Evolutionary conservation across 2,888 invertebrate species (phyloP).

Genomic region (Amphipyra tragopoginis): DNA sequence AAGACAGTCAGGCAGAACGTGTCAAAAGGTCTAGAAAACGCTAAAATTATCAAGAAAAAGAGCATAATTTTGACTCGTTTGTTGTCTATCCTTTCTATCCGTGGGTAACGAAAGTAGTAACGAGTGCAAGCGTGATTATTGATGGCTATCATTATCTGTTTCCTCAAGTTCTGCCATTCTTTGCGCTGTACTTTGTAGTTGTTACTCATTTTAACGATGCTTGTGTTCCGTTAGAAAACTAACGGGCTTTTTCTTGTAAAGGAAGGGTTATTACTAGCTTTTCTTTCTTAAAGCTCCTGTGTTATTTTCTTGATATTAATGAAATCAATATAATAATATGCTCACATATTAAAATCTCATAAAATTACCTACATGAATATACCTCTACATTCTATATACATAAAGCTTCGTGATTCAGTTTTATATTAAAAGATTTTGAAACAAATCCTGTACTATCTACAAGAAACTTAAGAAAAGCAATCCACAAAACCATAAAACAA

Average conservation of each 20-base stretch:
- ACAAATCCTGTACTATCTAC: too few relatives aligned
- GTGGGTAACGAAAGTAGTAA: slow-evolving; percentile 8
- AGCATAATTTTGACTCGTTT: background rate
- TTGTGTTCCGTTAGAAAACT: slow-evolving; percentile 30
- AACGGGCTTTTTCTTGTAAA: slow-evolving; percentile 29
- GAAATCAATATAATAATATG: background rate
- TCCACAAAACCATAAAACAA: slow-evolving; percentile 20
- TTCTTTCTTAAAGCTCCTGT: background rate
- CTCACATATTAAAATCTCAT: background rate
- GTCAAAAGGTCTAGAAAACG: background rate
- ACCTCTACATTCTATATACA: too few relatives aligned
- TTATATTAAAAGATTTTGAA: too few relatives aligned
- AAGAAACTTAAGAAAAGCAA: background rate
- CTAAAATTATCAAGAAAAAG: background rate
- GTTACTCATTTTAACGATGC: slow-evolving; percentile 49
- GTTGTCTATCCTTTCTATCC: background rate
- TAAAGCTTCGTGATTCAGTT: too few relatives aligned
- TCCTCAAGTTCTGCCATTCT: slow-evolving; percentile 34
- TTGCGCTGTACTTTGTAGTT: slow-evolving; percentile 30
- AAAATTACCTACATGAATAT: background rate
- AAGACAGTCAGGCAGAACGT: too few relatives aligned
- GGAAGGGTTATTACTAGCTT: slow-evolving; percentile 19
- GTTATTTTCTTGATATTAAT: background rate
- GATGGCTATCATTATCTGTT: slow-evolving; percentile 49
- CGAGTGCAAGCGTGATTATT: slow-evolving; percentile 47